phyloP scores from a whole-genome alignment of 2,888 invertebrate genomes.

The Papilio gigon region DNA sequence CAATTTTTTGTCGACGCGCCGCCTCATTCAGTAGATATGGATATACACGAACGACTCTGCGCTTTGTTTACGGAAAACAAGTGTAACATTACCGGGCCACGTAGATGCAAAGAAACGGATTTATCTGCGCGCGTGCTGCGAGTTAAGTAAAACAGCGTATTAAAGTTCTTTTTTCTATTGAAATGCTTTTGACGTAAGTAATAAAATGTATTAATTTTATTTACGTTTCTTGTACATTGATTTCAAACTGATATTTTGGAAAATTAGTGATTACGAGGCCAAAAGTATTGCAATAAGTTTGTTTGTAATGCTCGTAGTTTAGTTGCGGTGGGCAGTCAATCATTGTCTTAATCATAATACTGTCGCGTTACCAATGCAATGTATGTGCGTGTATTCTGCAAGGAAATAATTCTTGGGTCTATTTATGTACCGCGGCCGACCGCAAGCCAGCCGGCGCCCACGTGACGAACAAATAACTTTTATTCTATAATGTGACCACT shows the following conservation, averaged over 20 bases:
- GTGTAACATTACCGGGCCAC: background rate
- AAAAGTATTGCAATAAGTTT: too few species aligned
- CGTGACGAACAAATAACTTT: background rate
- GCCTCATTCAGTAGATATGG: background rate
- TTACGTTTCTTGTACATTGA: too few species aligned
- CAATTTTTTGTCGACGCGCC: constrained; percentile 1
- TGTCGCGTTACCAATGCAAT: background rate
- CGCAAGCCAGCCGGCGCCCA: background rate
- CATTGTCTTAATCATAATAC: background rate
- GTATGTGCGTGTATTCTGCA: background rate
- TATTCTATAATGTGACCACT: background rate
- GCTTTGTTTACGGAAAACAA: background rate
- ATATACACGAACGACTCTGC: background rate
- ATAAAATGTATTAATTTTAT: background rate
- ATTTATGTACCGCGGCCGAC: background rate
- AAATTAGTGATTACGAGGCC: too few species aligned
- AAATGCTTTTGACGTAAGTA: too few species aligned
- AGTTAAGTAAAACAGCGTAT: background rate
- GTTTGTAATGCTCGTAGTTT: too few species aligned
- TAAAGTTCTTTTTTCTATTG: too few species aligned
- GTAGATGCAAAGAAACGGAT: background rate
- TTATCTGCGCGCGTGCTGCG: background rate
- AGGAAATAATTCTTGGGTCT: background rate
- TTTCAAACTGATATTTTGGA: too few species aligned
- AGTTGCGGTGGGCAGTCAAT: too few species aligned